A percentile compares a stretch with the other conserved stretches of the same genome.
These are phyloP conservation scores for Falco columbarius DNA, from an alignment of 2,797 vertebrate genomes.

Conservation along the genomic window DNA sequence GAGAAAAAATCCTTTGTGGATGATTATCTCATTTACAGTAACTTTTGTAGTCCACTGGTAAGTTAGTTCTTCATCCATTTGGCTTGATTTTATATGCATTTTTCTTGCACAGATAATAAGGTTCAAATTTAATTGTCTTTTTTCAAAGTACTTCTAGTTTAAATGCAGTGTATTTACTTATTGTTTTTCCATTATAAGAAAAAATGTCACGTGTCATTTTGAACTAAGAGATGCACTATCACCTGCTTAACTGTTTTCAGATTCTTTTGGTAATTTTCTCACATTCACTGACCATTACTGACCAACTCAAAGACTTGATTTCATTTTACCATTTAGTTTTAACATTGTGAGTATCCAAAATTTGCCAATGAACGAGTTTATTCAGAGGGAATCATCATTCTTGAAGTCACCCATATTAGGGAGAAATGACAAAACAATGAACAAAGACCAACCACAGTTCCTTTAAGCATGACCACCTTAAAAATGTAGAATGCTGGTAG, in stretches of 20 bases:
- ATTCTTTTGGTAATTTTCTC: background rate
- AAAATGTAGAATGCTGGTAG: background rate
- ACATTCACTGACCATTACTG: background rate
- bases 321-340: background rate
- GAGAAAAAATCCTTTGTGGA: background rate
- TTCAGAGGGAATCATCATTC: background rate
- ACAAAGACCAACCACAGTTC: background rate
- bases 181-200: background rate
- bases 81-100: background rate
- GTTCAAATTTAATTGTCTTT: background rate
- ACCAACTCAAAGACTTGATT: background rate
- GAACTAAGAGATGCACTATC: background rate
- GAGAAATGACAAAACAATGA: background rate
- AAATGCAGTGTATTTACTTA: background rate
- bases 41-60: background rate
- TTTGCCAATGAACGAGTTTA: background rate
- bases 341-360: background rate
- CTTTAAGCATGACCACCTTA: background rate
- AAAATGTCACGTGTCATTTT: background rate
- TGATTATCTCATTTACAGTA: background rate
- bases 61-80: background rate
- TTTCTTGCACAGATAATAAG: background rate
- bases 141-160: background rate
- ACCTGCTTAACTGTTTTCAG: background rate
- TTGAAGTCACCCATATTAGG: background rate